A percentile compares a stretch with the other conserved stretches of the same genome.
These are phyloP conservation scores for Bruchidius siliquastri DNA, from an alignment of 2,888 invertebrate species.

Conservation along the genomic window DNA sequence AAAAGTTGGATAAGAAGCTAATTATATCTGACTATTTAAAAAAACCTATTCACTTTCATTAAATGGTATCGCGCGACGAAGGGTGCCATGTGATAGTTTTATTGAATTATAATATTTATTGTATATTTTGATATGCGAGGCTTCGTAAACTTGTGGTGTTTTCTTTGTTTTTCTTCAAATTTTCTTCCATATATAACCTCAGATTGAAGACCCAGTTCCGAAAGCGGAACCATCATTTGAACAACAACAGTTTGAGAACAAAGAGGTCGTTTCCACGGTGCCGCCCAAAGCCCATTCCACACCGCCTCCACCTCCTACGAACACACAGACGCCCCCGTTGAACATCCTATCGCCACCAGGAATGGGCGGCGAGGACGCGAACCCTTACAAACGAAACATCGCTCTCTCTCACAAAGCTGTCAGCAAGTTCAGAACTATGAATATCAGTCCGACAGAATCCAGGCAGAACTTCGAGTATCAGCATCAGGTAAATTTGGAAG, in stretches of 20 bases:
- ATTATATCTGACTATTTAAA: no score
- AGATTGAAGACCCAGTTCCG: background rate
- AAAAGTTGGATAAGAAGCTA: no score
- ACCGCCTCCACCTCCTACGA: slow-evolving; percentile 19
- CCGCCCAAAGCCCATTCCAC: slow-evolving; percentile 37
- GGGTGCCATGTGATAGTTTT: no score
- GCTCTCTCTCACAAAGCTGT: slow-evolving; percentile 50
- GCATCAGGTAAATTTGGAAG: slow-evolving; percentile 55
- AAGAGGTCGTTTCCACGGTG: slow-evolving; percentile 27
- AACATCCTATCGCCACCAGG: slow-evolving; percentile 19
- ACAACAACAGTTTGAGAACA: slow-evolving; percentile 21
- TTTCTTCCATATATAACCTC: background rate
- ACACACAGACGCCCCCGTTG: slow-evolving; percentile 22
- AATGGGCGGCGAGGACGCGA: slow-evolving; percentile 28
- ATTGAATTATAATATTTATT: no score
- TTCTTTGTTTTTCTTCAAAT: no score
- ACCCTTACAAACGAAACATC: slow-evolving; percentile 37
- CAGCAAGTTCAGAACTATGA: slow-evolving; percentile 31
- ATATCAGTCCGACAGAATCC: slow-evolving; percentile 24
- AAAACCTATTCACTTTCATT: no score
- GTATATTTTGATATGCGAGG: no score
- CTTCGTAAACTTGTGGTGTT: no score
- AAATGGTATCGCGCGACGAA: no score
- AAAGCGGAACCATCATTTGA: background rate
- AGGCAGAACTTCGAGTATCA: slow-evolving; percentile 15